Evolutionary conservation across 2,888 invertebrate genomes (phyloP).

Genomic region (Caenorhabditis wallacei): DNA sequence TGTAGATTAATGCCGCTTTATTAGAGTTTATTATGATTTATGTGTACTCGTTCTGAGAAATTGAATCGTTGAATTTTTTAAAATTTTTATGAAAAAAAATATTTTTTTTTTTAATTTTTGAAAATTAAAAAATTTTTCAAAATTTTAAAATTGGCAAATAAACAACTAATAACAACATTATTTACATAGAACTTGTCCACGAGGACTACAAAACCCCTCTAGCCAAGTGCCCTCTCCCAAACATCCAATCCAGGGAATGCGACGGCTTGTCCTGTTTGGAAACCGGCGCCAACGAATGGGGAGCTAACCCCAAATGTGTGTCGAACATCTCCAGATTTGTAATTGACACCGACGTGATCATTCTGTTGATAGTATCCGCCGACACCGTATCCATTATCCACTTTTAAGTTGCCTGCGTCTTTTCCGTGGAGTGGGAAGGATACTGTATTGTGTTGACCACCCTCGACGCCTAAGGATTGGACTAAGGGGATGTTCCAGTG

Average conservation of each 20-base stretch:
- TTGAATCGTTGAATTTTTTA: too few species aligned
- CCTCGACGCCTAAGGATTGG: conserved; percentile 79
- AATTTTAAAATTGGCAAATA: too few species aligned
- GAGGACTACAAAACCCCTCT: neutral
- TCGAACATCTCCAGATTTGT: conserved; percentile 65
- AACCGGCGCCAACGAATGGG: conserved; percentile 70
- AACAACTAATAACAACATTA: too few species aligned
- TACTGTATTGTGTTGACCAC: conserved; percentile 75
- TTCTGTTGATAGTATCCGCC: conserved; percentile 74
- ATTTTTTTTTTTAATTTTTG: too few species aligned
- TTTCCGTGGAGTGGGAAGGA: conserved; percentile 68
- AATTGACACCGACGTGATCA: conserved; percentile 75
- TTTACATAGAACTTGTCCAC: neutral
- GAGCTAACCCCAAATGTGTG: conserved; percentile 74
- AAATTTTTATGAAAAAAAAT: too few species aligned
- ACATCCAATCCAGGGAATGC: conserved; percentile 73
- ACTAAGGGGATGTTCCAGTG: conserved; percentile 78
- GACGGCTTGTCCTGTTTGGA: conserved; percentile 71
- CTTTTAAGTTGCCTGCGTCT: conserved; percentile 68
- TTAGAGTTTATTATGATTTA: neutral
- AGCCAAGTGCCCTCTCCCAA: conserved; percentile 68
- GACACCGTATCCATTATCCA: conserved; percentile 75
- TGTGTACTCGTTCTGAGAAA: too few species aligned
- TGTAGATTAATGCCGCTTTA: conserved; percentile 37
- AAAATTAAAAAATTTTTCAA: too few species aligned